These are phyloP conservation scores for Nothoprocta perdicaria DNA, from an alignment of 2,113 vertebrate genomes.

Conservation along the genomic window DNA sequence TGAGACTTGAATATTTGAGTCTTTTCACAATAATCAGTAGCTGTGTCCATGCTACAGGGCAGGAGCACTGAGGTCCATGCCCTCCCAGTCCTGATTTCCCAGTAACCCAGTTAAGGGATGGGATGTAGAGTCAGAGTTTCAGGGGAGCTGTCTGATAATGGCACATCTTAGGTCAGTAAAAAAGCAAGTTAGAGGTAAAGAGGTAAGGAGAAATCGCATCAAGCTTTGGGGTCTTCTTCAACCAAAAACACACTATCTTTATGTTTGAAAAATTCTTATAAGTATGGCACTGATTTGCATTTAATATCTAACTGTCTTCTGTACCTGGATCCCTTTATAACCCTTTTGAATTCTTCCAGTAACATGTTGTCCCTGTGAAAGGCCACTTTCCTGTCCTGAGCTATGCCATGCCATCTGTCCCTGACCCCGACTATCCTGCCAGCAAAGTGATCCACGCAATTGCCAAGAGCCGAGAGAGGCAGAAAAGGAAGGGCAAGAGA, in stretches of 20 bases:
- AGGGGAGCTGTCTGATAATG: neutral
- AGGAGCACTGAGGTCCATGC: neutral
- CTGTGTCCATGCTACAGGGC: neutral
- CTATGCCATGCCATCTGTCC: neutral
- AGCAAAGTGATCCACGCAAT: rapidly evolving
- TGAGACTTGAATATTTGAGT: neutral
- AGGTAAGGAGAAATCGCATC: neutral
- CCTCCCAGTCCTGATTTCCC: neutral
- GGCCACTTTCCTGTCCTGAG: neutral
- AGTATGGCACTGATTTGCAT: neutral
- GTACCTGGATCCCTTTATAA: neutral
- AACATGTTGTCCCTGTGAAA: neutral
- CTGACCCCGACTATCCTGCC: neutral
- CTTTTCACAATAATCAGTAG: neutral
- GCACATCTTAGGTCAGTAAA: neutral
- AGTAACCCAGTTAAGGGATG: neutral
- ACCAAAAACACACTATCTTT: neutral
- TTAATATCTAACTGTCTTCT: neutral
- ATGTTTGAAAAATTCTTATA: neutral
- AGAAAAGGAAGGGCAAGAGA: neutral
- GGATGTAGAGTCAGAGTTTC: neutral
- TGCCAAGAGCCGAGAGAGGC: constrained; percentile 5
- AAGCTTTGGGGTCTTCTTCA: neutral
- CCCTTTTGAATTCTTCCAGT: neutral
- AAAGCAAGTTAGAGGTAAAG: neutral